phyloP scores from a whole-genome alignment of 2,113 vertebrate genomes.

The Rana temporaria region DNA sequence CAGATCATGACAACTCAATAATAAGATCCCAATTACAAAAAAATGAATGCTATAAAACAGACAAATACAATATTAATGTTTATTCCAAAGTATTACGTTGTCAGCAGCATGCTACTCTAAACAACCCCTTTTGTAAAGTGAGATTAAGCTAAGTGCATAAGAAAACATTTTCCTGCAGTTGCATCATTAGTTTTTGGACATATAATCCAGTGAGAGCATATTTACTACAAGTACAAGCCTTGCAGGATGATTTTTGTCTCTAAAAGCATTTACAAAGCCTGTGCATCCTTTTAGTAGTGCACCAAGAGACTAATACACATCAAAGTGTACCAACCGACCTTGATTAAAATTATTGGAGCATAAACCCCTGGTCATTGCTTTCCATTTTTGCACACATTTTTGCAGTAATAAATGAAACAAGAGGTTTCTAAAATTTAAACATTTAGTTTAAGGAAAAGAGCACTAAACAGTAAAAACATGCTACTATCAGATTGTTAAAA shows the following conservation, averaged over 20 bases:
- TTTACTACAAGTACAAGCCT: constrained; percentile 29
- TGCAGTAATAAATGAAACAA: constrained; percentile 11
- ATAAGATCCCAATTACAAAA: constrained; percentile 53
- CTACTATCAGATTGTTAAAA: background rate
- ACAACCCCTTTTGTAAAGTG: constrained; percentile 38
- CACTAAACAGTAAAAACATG: background rate
- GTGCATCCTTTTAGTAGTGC: constrained; percentile 2
- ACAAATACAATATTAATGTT: constrained; percentile 50
- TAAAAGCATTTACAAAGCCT: constrained; percentile 16
- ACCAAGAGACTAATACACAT: constrained; percentile 27
- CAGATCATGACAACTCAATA: constrained; percentile 49
- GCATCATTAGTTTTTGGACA: constrained; percentile 44
- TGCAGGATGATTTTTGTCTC: constrained; percentile 2
- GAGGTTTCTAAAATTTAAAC: background rate
- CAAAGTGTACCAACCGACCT: constrained; percentile 16
- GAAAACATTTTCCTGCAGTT: constrained; percentile 45
- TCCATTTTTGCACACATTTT: constrained; percentile 5
- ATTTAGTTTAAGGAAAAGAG: constrained; percentile 3
- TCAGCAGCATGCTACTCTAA: constrained; percentile 41
- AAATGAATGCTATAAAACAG: constrained; percentile 39
- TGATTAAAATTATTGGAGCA: constrained; percentile 42
- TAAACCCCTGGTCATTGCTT: constrained; percentile 22
- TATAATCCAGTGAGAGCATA: constrained; percentile 32
- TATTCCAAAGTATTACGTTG: constrained; percentile 48
- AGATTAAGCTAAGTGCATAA: constrained; percentile 30